Evolutionary conservation across 2,797 vertebrate species (phyloP).

Genomic region (Myotis pilosus): DNA sequence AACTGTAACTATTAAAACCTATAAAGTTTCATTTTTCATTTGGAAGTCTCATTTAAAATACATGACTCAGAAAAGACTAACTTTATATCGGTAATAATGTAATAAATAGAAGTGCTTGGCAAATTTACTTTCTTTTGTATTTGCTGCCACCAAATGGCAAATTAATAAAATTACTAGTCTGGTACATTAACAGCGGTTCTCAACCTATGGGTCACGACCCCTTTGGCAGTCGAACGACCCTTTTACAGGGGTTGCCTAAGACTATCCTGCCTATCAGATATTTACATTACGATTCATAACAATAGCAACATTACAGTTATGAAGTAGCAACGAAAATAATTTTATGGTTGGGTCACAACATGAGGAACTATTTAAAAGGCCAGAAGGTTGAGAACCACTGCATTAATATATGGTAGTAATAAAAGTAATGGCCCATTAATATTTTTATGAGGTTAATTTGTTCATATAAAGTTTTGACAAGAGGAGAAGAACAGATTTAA

Average conservation of each 20-base stretch:
- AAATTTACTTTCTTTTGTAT: constrained; percentile 50
- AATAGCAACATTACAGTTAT: too few relatives aligned
- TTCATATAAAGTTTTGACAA: constrained; percentile 41
- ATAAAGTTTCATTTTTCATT: neutral
- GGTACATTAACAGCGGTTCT: neutral
- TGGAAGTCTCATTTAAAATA: constrained; percentile 18
- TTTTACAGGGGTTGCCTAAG: too few relatives aligned
- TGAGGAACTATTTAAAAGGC: too few relatives aligned
- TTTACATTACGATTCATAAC: too few relatives aligned
- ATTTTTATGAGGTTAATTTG: constrained; percentile 1
- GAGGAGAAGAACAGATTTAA: neutral
- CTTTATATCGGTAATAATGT: constrained; percentile 8
- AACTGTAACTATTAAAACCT: neutral
- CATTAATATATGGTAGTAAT: neutral
- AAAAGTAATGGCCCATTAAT: constrained; percentile 9
- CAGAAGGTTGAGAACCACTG: too few relatives aligned
- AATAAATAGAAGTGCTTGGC: neutral
- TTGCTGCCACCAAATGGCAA: constrained; percentile 70
- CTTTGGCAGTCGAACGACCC: too few relatives aligned
- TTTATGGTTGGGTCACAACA: too few relatives aligned
- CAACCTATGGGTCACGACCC: too few relatives aligned
- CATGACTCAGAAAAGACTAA: neutral
- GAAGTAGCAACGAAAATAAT: too few relatives aligned
- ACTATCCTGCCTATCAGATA: too few relatives aligned
- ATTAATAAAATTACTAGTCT: constrained; percentile 25